Evolutionary conservation across 2,888 invertebrate species (phyloP), one percentile per base, ranked within the genome.

Genomic region (Polydrusus pterygomalis): DNA sequence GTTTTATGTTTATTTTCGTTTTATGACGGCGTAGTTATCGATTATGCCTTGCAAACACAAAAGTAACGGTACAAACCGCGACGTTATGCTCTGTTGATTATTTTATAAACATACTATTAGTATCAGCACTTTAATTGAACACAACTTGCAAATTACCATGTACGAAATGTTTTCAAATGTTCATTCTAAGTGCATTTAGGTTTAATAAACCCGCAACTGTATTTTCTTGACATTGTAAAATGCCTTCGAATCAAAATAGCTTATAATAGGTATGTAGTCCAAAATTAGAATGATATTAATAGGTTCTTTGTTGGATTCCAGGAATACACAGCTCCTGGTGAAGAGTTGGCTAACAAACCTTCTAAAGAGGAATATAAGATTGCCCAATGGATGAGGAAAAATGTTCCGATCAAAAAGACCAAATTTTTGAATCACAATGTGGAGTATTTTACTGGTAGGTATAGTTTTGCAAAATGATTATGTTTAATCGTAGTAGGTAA

Each of bases 371-470:
- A 99, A 87, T 97, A 96, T 87, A 91, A 93, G 0, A 92, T 99
- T 58, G 99, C 98, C 0, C 97, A 97, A 87, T 98, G 97, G 95
- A 89, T 99, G 82, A 94, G 96, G 70, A 95, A 96, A 80, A 97
- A 97, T 88, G 94, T 98, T 25, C 97, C 96, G 43, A 95, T 94
- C 2, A 98, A 98, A 89, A 97, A 96, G 87, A 98, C 98, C 0
- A 98, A 97, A 88, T 97, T 99, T 86, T 91, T 98, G 65, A 97
- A 96, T 85, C 98, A 99, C 87, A 95, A 97, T 88, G 98, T 99
- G 11, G 96, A 97, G 87, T 99, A 98, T 88, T 99, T 99, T 85
- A 96, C 96, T 80, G 96, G 97, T 92, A 80, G 96, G 97, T 92
- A 89, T 85, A 2, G 2, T 54, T 10, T 25, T 13, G 0, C 20